These are phyloP conservation scores for Ahaetulla prasina DNA, from an alignment of 2,113 vertebrate species.

Conservation along the genomic window DNA sequence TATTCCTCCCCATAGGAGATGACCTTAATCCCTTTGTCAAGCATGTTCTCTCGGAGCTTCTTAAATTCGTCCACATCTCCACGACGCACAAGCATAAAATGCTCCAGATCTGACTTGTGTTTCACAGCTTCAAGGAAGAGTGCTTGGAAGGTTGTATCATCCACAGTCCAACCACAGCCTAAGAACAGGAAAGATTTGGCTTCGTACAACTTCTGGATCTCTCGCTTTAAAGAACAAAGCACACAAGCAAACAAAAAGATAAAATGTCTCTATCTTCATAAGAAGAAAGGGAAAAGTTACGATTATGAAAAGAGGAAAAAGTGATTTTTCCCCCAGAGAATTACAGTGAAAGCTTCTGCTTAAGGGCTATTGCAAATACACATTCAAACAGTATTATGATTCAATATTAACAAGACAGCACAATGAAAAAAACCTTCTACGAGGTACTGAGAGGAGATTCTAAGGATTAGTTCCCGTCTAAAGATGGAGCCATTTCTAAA, in stretches of 20 bases:
- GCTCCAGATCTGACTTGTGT: constrained; percentile 92
- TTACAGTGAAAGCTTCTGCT: not conserved
- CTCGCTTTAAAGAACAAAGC: constrained; percentile 72
- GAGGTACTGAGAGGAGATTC: not conserved
- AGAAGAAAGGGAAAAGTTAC: not conserved
- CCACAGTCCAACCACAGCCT: constrained; percentile 92
- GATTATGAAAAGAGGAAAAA: not conserved
- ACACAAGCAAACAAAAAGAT: not conserved
- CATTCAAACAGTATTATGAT: not conserved
- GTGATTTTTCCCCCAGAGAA: not conserved
- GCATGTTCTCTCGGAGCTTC: constrained; percentile 93
- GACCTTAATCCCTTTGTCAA: constrained; percentile 96
- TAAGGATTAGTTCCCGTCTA: not conserved
- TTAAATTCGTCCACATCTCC: constrained; percentile 92
- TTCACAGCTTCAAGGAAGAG: constrained; percentile 93
- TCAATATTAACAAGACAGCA: not conserved
- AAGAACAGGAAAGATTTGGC: constrained; percentile 94
- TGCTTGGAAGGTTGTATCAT: constrained; percentile 98
- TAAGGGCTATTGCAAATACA: not conserved
- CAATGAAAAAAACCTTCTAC: not conserved
- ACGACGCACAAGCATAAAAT: constrained; percentile 93
- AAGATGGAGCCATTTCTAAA: not conserved
- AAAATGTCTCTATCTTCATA: not conserved
- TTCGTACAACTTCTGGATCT: constrained; percentile 96
- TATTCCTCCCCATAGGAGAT: constrained; percentile 92